Base-by-base conservation (phyloP, 2,797 vertebrate species). In the Rachycentron canadum region DNA sequence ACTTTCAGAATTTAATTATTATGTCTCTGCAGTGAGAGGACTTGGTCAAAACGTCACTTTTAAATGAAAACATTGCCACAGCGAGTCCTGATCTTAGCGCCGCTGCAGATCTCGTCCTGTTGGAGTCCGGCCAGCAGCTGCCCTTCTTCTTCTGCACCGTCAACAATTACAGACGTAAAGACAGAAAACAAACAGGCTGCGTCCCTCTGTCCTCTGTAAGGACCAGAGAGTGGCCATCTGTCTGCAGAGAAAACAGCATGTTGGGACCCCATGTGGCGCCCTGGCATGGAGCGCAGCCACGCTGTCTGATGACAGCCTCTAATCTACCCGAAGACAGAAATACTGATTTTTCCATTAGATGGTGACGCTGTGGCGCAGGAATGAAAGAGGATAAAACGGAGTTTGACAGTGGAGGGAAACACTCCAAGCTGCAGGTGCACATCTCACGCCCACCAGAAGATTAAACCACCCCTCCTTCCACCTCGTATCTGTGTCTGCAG, bases 151-250 rank as follows among this genome's bases (percentile, higher is more conserved):
- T 80, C 79, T 28, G 82, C 84, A 3, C 74, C 66, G 69, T 88
- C 87, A 81, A 73, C 84, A 78, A 69, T 77, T 61, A 76, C 79
- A 73, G 72, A 79, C 74, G 30, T 73, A 34, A 47, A 64, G 75
- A 69, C 50, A 47, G 79, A 79, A 86, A 88, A 87, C 84, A 81
- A 81, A 86, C 74, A 78, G 64, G 68, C 69, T 69, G 63, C 13
- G 61, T 43, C 64, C 72, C 34, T 67, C 16, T 32, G 71, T 68
- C 61, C 71, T 23, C 69, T 16, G 13, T 23, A 23, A 50, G 34
- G 65, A 80, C 25, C 73, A 55, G 53, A 78, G 79, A 60, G 67
- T 4, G 38, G 77, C 89, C 89, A 85, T 92, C 91, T 91, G 86
- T 76, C 84, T 50, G 84, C n/a, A 11, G 79, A 72, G 74, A 69